Evolutionary conservation across 2,797 vertebrate genomes (phyloP).

Genomic region (Diceros bicornis): DNA sequence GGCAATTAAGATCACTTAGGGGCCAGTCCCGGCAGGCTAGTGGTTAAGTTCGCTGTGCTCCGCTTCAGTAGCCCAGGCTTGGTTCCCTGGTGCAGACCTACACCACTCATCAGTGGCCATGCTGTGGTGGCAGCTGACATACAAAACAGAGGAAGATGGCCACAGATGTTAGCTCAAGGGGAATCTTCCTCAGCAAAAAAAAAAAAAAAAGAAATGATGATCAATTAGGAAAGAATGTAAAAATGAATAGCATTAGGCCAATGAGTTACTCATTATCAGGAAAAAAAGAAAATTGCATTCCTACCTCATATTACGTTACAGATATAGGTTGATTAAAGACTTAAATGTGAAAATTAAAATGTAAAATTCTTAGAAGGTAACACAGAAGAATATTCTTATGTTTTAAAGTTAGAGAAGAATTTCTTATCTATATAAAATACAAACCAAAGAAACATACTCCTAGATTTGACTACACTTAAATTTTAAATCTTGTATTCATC

Average conservation of each 20-base stretch:
- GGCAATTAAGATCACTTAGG: not conserved
- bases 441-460: not conserved
- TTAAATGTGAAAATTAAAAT: not conserved
- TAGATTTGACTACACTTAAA: not conserved
- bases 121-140: too few relatives aligned
- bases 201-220: too few relatives aligned
- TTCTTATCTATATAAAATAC: not conserved
- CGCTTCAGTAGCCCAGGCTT: too few relatives aligned
- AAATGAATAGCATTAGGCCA: not conserved
- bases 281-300: not conserved
- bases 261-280: not conserved
- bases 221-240: not conserved
- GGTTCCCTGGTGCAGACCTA: too few relatives aligned
- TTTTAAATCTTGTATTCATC: not conserved
- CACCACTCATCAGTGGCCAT: too few relatives aligned
- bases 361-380: not conserved
- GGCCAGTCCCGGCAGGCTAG: too few relatives aligned
- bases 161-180: too few relatives aligned
- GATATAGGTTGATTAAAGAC: not conserved
- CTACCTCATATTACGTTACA: not conserved
- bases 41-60: too few relatives aligned
- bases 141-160: too few relatives aligned
- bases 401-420: not conserved
- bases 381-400: not conserved
- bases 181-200: too few relatives aligned